These are phyloP conservation scores for Lophotriccus pileatus DNA, from an alignment of 2,797 vertebrate genomes.

Conservation along the genomic window DNA sequence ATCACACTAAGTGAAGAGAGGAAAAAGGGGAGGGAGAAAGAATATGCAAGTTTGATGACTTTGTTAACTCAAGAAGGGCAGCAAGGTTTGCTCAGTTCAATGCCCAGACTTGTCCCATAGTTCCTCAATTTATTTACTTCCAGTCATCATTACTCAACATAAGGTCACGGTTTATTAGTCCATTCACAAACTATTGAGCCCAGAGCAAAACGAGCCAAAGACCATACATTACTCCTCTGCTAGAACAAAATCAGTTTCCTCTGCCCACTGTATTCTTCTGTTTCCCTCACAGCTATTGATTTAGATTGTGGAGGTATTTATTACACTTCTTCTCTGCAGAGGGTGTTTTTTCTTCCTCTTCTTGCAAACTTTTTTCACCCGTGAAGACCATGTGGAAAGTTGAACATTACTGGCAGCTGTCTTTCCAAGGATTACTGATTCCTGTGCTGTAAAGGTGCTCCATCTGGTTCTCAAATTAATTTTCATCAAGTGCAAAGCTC, in stretches of 20 bases:
- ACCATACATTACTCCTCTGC: neutral
- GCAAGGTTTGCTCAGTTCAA: conserved; percentile 50
- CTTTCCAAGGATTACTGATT: conserved; percentile 52
- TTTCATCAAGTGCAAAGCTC: conserved; percentile 70
- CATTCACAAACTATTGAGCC: conserved; percentile 41
- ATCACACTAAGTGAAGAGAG: conserved; percentile 57
- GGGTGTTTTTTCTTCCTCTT: conserved; percentile 63
- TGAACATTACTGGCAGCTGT: conserved; percentile 56
- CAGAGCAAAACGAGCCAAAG: neutral
- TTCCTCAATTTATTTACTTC: conserved; percentile 46
- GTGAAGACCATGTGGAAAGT: conserved; percentile 53
- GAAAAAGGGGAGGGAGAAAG: conserved; percentile 50
- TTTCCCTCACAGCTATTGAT: neutral
- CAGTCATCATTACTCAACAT: conserved; percentile 27
- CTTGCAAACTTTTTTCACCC: conserved; percentile 67
- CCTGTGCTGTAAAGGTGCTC: conserved; percentile 46
- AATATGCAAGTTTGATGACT: conserved; percentile 43
- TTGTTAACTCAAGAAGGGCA: conserved; percentile 43
- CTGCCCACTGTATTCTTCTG: neutral
- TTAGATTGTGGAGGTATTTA: conserved; percentile 57
- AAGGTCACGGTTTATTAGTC: conserved; percentile 29
- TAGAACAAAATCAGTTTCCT: conserved; percentile 14
- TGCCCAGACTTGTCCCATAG: conserved; percentile 51
- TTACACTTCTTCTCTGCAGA: conserved; percentile 11
- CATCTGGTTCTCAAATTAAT: conserved; percentile 68